These are phyloP conservation scores for Apis dorsata DNA, from an alignment of 1,140 invertebrate species.

Conservation along the genomic window DNA sequence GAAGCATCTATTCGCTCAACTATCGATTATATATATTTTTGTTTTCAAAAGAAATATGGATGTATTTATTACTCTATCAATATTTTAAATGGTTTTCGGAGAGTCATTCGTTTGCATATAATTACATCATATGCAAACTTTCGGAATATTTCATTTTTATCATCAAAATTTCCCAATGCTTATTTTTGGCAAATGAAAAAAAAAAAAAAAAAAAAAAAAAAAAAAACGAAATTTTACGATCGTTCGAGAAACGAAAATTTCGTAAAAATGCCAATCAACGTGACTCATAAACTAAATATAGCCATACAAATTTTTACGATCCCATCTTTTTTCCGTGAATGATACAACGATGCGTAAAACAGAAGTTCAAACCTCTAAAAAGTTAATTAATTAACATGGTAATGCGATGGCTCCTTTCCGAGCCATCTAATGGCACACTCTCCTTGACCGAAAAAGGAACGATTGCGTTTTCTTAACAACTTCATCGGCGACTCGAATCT, in stretches of 20 bases:
- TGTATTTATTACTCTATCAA: no score
- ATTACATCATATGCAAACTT: no score
- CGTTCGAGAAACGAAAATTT: not conserved
- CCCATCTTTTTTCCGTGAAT: slow-evolving; percentile 21
- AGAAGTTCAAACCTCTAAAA: slow-evolving; percentile 26
- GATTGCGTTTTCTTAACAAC: not conserved
- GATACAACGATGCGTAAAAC: not conserved
- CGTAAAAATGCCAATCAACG: not conserved
- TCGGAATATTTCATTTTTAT: no score
- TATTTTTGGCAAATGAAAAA: not conserved
- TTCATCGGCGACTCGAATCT: slow-evolving; percentile 16
- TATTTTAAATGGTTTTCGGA: no score
- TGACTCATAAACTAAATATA: slow-evolving; percentile 69
- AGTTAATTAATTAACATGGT: slow-evolving; percentile 33
- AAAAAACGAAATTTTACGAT: not conserved
- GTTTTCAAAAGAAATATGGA: no score
- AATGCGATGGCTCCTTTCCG: slow-evolving; percentile 24
- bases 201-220: no score
- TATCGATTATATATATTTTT: no score
- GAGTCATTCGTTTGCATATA: no score
- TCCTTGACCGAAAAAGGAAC: slow-evolving; percentile 43
- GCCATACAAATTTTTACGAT: slow-evolving; percentile 46
- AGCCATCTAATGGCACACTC: slow-evolving; percentile 29
- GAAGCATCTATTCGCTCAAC: no score
- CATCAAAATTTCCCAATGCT: not conserved